Base-by-base conservation (phyloP, 2,888 invertebrate species). In the Limnephilus rhombicus region DNA sequence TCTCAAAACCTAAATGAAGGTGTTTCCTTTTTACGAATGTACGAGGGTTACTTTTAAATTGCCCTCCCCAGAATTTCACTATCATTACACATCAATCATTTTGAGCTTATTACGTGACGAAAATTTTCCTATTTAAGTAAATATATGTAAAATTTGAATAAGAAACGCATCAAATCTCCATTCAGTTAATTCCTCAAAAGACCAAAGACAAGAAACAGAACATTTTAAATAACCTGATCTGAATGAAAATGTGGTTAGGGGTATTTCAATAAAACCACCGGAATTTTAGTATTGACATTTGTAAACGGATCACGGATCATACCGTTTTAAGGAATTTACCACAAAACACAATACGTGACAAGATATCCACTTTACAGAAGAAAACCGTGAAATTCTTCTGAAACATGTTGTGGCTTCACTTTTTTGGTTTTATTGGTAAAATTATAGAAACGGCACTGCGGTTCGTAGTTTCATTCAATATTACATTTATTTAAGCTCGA, bases 291-390 rank as follows among this genome's bases (percentile, higher is more conserved):
- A 37, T n/a, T n/a, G 83, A 83, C 24, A 24, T 83, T 83, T 83
- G 83, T 83, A 34, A 83, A 83, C 83, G 13, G 34, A 83, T 83
- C 83, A 83, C 34, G 83, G 68, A 68, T 68, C 68, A 68, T 68
- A 68, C 41, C 41, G 37, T 34, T 18, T 83, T 83, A 34, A 83
- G 37, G 37, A 83, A 83, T 83, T 83, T 31, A 83, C 83, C 83
- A 83, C 83, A 83, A 83, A 83, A 83, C 41, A 41, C 83, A 83
- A 83, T 83, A 83, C 83, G 83, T 24, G 83, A 24, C 37, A 13
- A 24, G 24, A 83, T 83, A 83, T 83, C 83, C 24, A 5, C 24
- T 83, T 24, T 83, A n/a, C 24, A 68, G 53, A 68, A 68, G 53
- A 68, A 68, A 24, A 24, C 68, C 68, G 68, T 68, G 68, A 68